Evolutionary conservation across 2,113 vertebrate species (phyloP).

Genomic region (cat (Felis catus)): DNA sequence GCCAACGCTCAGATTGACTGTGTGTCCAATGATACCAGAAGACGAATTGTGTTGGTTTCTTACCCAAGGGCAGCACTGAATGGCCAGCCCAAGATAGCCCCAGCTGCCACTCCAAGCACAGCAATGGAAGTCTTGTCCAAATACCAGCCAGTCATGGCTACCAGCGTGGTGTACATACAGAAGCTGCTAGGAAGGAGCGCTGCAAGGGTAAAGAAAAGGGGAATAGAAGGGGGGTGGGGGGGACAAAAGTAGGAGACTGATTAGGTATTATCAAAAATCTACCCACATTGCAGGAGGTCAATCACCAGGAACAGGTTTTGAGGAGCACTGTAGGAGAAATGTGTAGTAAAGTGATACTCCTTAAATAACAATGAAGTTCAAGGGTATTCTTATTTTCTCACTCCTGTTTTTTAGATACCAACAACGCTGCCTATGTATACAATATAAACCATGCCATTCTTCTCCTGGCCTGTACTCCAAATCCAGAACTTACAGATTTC

Average conservation of each 20-base stretch:
- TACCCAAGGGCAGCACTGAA: conserved; percentile 96
- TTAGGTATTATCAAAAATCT: neutral
- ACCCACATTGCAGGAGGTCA: neutral
- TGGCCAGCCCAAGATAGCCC: conserved; percentile 95
- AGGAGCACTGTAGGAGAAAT: neutral
- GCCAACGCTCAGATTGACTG: neutral
- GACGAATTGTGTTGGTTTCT: conserved; percentile 54
- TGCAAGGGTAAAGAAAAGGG: conserved; percentile 70
- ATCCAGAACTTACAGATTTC: neutral
- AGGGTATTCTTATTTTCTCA: conserved; percentile 21
- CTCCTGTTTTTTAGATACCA: neutral
- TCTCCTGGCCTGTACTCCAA: neutral
- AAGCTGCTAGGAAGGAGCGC: conserved; percentile 97
- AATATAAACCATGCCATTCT: neutral
- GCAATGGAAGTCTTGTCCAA: conserved; percentile 93
- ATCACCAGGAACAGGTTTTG: neutral
- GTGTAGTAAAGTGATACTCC: neutral
- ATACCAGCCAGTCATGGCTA: conserved; percentile 98
- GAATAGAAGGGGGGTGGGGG: neutral
- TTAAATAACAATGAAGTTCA: neutral
- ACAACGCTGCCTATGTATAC: neutral
- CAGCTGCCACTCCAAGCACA: conserved; percentile 92
- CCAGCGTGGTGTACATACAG: conserved; percentile 96
- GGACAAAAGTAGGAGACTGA: neutral
- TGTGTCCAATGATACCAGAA: neutral